Evolutionary conservation across 1,140 invertebrate genomes (phyloP).

Genomic region (Tetragonula clypearis): DNA sequence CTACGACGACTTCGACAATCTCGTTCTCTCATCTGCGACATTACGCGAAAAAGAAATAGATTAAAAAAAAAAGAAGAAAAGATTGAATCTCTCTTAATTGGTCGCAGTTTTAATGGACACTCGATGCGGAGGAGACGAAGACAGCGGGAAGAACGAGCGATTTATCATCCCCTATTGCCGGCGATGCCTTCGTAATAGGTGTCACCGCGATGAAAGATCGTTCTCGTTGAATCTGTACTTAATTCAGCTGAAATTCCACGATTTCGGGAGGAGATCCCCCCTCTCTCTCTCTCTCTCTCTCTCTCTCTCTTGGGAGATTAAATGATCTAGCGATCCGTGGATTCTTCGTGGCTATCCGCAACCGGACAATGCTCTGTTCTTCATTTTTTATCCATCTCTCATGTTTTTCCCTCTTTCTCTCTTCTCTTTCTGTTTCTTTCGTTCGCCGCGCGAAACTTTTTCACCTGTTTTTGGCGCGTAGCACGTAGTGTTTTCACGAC

Average conservation of each 20-base stretch:
- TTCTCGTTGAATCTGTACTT: constrained; percentile 34
- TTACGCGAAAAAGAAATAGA: neutral
- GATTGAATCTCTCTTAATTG: constrained; percentile 39
- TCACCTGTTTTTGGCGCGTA: neutral
- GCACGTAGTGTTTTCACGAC: neutral
- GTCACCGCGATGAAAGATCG: constrained; percentile 26
- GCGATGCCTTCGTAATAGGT: constrained; percentile 18
- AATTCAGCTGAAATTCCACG: constrained; percentile 27
- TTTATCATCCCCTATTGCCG: constrained; percentile 6
- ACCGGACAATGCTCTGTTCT: neutral
- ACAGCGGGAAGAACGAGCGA: neutral
- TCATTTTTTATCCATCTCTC: neutral
- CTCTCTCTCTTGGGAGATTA: neutral
- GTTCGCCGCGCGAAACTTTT: constrained; percentile 6
- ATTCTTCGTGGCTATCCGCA: constrained; percentile 14
- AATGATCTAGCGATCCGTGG: constrained; percentile 7
- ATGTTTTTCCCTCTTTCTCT: too few species aligned
- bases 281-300: too few species aligned
- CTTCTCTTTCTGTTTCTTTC: neutral
- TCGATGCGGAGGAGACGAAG: neutral
- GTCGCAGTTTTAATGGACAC: constrained; percentile 20
- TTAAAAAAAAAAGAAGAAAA: too few species aligned
- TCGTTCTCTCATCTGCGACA: neutral
- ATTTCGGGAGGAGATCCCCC: neutral
- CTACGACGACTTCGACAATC: constrained; percentile 4